Evolutionary conservation across 2,888 invertebrate species (phyloP), one percentile per base, ranked within the genome.

Genomic region (Catocala sponsa): DNA sequence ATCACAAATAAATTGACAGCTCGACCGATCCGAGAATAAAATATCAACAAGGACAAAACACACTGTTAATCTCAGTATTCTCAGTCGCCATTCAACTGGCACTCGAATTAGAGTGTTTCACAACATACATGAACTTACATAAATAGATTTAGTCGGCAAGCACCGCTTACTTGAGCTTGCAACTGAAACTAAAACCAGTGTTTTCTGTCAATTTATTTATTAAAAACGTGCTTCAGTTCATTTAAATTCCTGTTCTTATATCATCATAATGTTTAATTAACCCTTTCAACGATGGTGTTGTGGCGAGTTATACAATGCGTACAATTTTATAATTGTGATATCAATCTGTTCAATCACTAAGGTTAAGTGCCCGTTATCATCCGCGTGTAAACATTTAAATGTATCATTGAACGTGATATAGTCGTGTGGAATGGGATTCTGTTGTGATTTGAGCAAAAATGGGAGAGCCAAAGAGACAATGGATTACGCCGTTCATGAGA

Each of bases 401-500:
- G 47, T 15, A 25, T 9, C 25, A 47, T 9, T 47, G 47, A 6
- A 4, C 4, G 47, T 13, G 47, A 7, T 33, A 5, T 32, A 49
- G n/a, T 11, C 35, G 33, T 35, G 50, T n/a, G 50, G 12, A 0
- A 35, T 50, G 49, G 32, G 33, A 50, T n/a, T 35, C 9, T 50
- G 33, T 6, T 50, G 50, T 50, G 50, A 25, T 12, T 46, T 54
- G 15, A n/a, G 41, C 4, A 0, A 42, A n/a, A 10, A 15, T 48
- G 41, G 41, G 41, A 5, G 55, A 55, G 43, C 10, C 25, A 15
- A 49, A 56, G 42, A 41, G 12, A 47, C 47, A 48, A 71, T 73
- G 65, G 59, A 63, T 67, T 1, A 65, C 73, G 2, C 73, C 73
- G 1, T 73, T 73, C 53, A 55, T 71, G 48, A 74, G 65, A 59